Conservation (phyloP, 1,140 invertebrate genomes). For the Chelonus insularis region DNA sequence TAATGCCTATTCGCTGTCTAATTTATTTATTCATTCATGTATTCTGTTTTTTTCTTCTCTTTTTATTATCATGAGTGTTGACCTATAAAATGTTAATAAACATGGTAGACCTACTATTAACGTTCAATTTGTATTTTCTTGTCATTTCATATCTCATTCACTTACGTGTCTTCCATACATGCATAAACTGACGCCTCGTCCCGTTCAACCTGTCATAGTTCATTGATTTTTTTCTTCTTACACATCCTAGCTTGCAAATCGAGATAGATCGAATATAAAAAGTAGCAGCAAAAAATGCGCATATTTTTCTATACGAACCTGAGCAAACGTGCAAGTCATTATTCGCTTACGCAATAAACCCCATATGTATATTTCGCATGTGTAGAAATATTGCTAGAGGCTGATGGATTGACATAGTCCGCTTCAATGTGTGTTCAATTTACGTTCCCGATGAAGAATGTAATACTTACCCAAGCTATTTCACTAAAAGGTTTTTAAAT, state of each 20-base stretch:
- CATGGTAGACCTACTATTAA: background rate
- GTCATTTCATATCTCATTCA: conserved; percentile 21
- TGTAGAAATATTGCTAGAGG: too few species aligned
- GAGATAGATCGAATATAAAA: background rate
- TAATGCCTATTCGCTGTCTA: too few species aligned
- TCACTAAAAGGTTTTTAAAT: too few species aligned
- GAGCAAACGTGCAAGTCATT: too few species aligned
- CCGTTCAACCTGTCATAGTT: background rate
- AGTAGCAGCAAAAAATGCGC: background rate
- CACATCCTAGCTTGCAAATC: background rate
- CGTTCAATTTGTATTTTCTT: conserved; percentile 1
- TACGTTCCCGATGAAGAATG: too few species aligned
- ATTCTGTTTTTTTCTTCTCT: background rate
- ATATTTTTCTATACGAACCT: background rate
- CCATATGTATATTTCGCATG: too few species aligned
- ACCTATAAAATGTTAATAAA: background rate
- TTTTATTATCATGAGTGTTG: background rate
- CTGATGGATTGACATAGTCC: too few species aligned
- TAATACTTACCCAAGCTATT: too few species aligned
- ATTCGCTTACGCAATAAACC: too few species aligned
- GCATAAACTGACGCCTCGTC: background rate
- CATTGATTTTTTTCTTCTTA: background rate
- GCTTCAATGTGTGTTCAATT: too few species aligned
- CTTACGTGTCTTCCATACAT: background rate
- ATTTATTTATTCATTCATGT: background rate